Evolutionary conservation across 2,888 invertebrate genomes (phyloP).

Genomic region (Brachyptera risi): DNA sequence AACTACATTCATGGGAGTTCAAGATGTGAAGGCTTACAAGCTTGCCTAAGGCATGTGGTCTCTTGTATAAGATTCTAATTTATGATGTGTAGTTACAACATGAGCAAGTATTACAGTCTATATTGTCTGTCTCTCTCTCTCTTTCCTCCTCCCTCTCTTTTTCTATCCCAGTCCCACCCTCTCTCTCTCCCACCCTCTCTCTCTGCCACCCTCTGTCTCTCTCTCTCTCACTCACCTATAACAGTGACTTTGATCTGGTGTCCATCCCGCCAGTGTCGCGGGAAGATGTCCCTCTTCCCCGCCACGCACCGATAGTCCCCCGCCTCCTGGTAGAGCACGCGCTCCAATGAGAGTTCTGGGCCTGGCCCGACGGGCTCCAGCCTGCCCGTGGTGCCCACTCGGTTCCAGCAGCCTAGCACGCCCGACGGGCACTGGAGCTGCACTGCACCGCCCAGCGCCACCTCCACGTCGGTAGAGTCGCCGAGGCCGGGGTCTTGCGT

Average conservation of each 20-base stretch:
- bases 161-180: no score
- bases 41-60: no score
- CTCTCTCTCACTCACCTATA: constrained; percentile 51
- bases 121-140: no score
- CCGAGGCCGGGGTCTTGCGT: constrained; percentile 28
- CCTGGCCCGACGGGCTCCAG: constrained; percentile 51
- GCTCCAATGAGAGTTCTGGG: constrained; percentile 62
- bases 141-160: no score
- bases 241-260: constrained; percentile 47
- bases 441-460: constrained; percentile 80
- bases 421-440: constrained; percentile 81
- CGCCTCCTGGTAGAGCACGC: constrained; percentile 71
- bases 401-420: constrained; percentile 50
- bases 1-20: no score
- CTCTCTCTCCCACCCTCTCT: no score
- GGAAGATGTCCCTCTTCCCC: constrained; percentile 44
- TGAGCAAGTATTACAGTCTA: no score
- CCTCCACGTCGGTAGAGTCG: constrained; percentile 50
- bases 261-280: constrained; percentile 39
- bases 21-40: no score
- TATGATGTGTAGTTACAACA: no score
- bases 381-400: constrained; percentile 41
- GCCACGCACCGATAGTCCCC: constrained; percentile 71
- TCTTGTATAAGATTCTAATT: no score
- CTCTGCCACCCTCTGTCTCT: no score